These are phyloP conservation scores for Fragum fragum DNA, from an alignment of 2,888 invertebrate species.

Conservation along the genomic window DNA sequence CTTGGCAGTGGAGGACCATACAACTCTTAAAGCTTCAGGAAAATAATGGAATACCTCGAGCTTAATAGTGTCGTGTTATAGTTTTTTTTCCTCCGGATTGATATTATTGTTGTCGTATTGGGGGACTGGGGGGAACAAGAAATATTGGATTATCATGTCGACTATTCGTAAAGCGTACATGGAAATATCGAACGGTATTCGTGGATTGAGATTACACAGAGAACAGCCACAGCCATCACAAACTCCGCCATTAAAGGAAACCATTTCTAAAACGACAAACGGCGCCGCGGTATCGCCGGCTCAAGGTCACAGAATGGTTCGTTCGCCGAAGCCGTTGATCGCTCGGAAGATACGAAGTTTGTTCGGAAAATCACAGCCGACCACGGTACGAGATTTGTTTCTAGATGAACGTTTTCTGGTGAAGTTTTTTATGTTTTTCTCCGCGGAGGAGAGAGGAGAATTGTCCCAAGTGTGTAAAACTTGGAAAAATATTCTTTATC, in stretches of 20 bases:
- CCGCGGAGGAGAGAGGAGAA: slow-evolving; percentile 91
- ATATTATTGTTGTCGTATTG: slow-evolving; percentile 13
- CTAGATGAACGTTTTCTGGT: slow-evolving; percentile 94
- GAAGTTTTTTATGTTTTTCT: slow-evolving; percentile 90
- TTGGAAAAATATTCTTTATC: slow-evolving; percentile 96
- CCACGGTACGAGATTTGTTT: slow-evolving; percentile 88
- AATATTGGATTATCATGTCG: slow-evolving; percentile 79
- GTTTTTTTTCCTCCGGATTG: slow-evolving; percentile 17
- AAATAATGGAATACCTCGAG: not conserved
- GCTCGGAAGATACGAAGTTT: slow-evolving; percentile 79
- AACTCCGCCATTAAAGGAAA: slow-evolving; percentile 47
- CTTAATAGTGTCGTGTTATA: slow-evolving; percentile 20
- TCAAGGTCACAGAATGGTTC: slow-evolving; percentile 64
- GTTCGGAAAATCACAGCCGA: slow-evolving; percentile 74
- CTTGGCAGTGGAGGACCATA: slow-evolving; percentile 1
- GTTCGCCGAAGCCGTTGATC: slow-evolving; percentile 81
- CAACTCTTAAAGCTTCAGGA: slow-evolving; percentile 3
- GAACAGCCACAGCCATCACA: slow-evolving; percentile 72
- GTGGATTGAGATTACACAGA: slow-evolving; percentile 83
- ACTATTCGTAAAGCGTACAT: slow-evolving; percentile 85
- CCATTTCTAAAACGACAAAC: slow-evolving; percentile 52
- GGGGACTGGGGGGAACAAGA: not conserved
- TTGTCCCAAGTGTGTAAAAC: slow-evolving; percentile 94
- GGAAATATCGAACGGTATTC: slow-evolving; percentile 86
- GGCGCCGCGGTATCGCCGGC: slow-evolving; percentile 49